phyloP scores from a whole-genome alignment of 2,888 invertebrate genomes.

The Stegana nigrithorax region DNA sequence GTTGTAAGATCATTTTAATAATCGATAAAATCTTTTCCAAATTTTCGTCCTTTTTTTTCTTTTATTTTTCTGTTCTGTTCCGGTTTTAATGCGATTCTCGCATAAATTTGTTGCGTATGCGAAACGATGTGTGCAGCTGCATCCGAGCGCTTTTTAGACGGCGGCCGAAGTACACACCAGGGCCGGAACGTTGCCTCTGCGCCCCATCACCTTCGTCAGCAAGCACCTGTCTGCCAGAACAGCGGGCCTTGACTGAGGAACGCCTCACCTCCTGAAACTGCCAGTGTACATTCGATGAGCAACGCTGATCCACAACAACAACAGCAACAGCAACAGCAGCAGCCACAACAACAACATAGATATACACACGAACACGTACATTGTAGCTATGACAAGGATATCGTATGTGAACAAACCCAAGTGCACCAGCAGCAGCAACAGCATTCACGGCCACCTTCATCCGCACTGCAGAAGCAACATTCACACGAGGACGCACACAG shows the following conservation, averaged over 20 bases:
- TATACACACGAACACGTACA: conserved; percentile 62
- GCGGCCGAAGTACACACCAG: conserved; percentile 76
- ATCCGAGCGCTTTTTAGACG: conserved; percentile 87
- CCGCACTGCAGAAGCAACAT: conserved; percentile 40
- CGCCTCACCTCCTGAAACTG: conserved; percentile 78
- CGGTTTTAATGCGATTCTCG: conserved; percentile 15
- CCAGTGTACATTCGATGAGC: conserved; percentile 55
- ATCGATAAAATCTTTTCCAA: conserved; percentile 16
- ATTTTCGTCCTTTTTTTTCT: conserved; percentile 30
- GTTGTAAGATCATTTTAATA: too few relatives aligned
- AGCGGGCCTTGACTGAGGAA: conserved; percentile 72
- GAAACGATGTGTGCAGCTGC: conserved; percentile 77
- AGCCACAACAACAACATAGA: conserved; percentile 45
- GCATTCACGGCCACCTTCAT: conserved; percentile 40
- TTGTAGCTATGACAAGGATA: conserved; percentile 67
- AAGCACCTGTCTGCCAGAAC: conserved; percentile 70
- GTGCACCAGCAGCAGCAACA: conserved; percentile 53
- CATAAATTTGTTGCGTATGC: conserved; percentile 23
- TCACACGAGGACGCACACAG: conserved; percentile 36
- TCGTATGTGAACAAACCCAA: conserved; percentile 66
- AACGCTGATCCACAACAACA: conserved; percentile 46
- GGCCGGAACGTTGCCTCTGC: conserved; percentile 73
- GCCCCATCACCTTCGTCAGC: conserved; percentile 72
- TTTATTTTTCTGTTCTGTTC: conserved; percentile 23
- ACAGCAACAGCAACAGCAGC: conserved; percentile 42